Evolutionary conservation across 2,113 vertebrate species (phyloP), one percentile per base, ranked within the genome.

Genomic region (Tautogolabrus adspersus): DNA sequence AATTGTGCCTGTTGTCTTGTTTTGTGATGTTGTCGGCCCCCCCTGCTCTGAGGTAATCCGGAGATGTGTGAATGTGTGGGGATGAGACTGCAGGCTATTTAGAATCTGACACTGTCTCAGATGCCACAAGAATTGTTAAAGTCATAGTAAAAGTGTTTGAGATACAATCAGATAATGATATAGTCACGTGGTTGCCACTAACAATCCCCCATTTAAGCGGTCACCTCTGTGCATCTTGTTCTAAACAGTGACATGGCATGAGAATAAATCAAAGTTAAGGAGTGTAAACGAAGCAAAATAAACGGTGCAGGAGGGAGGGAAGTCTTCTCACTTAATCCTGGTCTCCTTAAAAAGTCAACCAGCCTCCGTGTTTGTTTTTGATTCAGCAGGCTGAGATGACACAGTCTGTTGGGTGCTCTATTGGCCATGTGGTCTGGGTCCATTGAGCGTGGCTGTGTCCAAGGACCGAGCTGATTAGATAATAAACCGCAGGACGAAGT

Each of bases 341-440:
- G 56, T 73, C 71, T 69, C 69, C 75, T 84, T 74, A 57, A 52
- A 81, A 85, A 79, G 68, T 21, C 38, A 89, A 88, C 81, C 40
- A 77, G 89, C 79, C 81, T 60, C 79, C 64, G 79, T 92, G 93
- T 94, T 94, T 94, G 93, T 94, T 95, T 94, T 93, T 90, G 81
- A 93, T 93, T 90, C 87, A 81, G 90, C 87, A 72, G 90, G 91
- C 86, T 91, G 88, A 89, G 92, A 94, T 93, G 93, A 94, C 93
- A 94, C 94, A 95, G 93, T 93, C 92, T 92, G 92, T 91, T 94
- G 90, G 92, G 89, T 87, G 85, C 92, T 95, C 93, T 91, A 94
- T 94, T 94, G 93, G 92, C 93, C 94, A 88, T 94, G 92, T 87
- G 90, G 92, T 92, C 87, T 92, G 87, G 92, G 89, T 94, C 93